Percentiles rank a stretch among this genome's conserved stretches.
phyloP scores from a whole-genome alignment of 2,113 vertebrate species.

The Micronycteris hirsuta region DNA sequence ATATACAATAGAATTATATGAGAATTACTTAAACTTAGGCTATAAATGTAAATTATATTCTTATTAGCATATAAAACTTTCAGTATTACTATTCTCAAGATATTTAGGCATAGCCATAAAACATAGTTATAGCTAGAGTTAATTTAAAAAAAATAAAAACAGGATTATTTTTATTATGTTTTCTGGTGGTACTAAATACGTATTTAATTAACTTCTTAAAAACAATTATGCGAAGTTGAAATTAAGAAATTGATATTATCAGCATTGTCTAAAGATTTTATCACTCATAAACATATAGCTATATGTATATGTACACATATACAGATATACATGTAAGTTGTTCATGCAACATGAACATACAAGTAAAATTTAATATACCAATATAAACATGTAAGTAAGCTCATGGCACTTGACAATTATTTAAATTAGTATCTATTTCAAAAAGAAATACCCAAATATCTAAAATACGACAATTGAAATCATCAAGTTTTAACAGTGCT shows the following conservation, averaged over 20 bases:
- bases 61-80: constrained; percentile 69
- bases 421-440: background rate
- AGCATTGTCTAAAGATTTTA: constrained; percentile 28
- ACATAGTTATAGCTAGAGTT: constrained; percentile 35
- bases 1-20: constrained; percentile 69
- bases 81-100: constrained; percentile 62
- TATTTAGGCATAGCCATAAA: constrained; percentile 62
- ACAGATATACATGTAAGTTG: background rate
- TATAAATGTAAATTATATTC: constrained; percentile 66
- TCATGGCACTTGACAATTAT: background rate
- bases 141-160: constrained; percentile 54
- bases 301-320: background rate
- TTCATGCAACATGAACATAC: background rate
- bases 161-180: constrained; percentile 38
- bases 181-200: constrained; percentile 24
- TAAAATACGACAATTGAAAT: background rate
- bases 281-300: background rate
- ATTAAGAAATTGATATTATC: constrained; percentile 41
- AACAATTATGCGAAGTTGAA: constrained; percentile 22
- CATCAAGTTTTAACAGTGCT: background rate
- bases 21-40: constrained; percentile 60
- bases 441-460: background rate
- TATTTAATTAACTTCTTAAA: constrained; percentile 59
- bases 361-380: background rate
- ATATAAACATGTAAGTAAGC: background rate